Evolutionary conservation across 2,113 vertebrate genomes (phyloP).

Genomic region (Bungarus multicinctus): DNA sequence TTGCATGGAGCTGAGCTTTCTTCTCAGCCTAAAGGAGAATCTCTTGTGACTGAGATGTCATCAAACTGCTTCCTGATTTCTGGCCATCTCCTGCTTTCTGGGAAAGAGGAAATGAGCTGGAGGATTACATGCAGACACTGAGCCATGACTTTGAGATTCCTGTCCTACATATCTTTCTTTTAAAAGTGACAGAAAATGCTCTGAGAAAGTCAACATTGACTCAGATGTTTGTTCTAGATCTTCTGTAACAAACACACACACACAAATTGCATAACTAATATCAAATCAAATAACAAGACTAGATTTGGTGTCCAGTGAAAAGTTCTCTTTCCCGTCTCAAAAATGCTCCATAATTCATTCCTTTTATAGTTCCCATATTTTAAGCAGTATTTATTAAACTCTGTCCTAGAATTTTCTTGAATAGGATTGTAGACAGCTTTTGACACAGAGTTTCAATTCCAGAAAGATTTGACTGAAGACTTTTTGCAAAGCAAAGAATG

Average conservation of each 20-base stretch:
- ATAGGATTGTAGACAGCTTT: neutral
- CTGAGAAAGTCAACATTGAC: neutral
- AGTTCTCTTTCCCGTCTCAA: neutral
- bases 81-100: neutral
- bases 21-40: neutral
- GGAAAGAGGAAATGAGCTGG: neutral
- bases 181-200: neutral
- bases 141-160: neutral
- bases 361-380: neutral
- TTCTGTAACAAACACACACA: neutral
- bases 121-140: neutral
- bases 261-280: neutral
- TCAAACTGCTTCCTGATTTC: neutral
- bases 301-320: neutral
- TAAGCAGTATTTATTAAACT: neutral
- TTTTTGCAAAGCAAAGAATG: neutral
- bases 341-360: neutral
- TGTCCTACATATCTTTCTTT: neutral
- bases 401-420: neutral
- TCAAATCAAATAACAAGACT: neutral
- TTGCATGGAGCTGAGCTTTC: neutral
- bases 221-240: neutral
- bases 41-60: neutral
- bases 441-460: neutral
- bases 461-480: neutral